Evolutionary conservation across 2,113 vertebrate species (phyloP), one percentile per base, ranked within the genome.

Genomic region (Columba janthina): DNA sequence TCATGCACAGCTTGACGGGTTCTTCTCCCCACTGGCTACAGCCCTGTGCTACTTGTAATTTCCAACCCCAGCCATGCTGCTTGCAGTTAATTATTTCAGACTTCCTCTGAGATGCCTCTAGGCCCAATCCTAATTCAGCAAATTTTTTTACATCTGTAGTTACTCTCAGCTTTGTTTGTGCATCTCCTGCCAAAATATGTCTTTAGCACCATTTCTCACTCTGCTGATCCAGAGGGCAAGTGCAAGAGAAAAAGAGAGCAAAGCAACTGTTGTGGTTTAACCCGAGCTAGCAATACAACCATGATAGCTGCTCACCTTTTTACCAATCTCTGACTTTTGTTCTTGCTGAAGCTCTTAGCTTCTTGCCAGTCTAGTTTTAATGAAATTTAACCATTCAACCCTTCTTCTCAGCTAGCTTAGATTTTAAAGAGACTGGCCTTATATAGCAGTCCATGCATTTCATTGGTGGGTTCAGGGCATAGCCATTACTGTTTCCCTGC

Each of bases 1-100:
- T 71, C 18, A 7, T 2, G 8, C 9, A 1, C 2, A 1, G 65
- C 32, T n/a, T 16, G 36, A 32, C 29, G 36, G 6, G 40, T 11
- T 44, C 18, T 62, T 8, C 21, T n/a, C n/a, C 42, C 31, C 5
- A 2, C 25, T 2, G 2, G 9, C 31, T 62, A 40, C 31, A 58
- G 58, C 25, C 34, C 26, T 36, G 10, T 25, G 10, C 24, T 81
- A 15, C 46, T 69, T 57, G 7, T 42, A 36, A 64, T 48, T 62
- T 56, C 42, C 28, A 48, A 69, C 4, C 18, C 25, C 34, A 87
- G 34, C 21, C 34, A 25, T 2, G 0, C 28, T 24, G 8, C 17
- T 86, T 56, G 50, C 31, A 69, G 24, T 12, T 66, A 51, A n/a
- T 86, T 56, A 50, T 69, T 62, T 61, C 61, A 62, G 31, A 20